Evolutionary conservation across 1,140 invertebrate species (phyloP), one percentile per base, ranked within the genome.

Genomic region (Drosophila eugracilis): DNA sequence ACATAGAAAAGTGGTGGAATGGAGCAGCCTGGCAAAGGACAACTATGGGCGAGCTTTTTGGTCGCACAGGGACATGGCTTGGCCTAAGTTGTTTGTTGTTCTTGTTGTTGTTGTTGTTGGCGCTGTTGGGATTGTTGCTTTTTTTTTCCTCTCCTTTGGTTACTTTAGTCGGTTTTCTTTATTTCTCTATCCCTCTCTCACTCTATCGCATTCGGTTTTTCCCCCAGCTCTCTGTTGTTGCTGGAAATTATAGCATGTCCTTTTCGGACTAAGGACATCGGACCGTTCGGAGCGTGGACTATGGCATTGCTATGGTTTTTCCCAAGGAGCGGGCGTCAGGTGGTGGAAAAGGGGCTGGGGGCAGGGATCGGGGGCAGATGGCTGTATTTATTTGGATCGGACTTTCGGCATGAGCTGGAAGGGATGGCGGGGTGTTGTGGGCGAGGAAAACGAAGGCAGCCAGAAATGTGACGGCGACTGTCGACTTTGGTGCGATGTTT

Each of bases 191-290:
- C 26, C 14, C 19, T 53, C 48, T 52, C 52, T 52, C 52, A 10
- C 26, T 44, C 34, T 24, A n/a, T 17, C 15, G 10, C 55, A 36
- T 39, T 63, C 17, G 15, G 12, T 19, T 37, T 41, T 28, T 30
- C 14, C 14, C 17, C 4, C 24, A 6, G 15, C 66, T 19, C n/a
- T 55, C 54, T 85, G 77, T 65, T 86, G 66, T 75, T 77, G 81
- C 50, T 86, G 73, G 69, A 86, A 86, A 86, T 88, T 86, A 86
- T 86, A 88, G 83, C 83, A 86, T 88, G 83, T 88, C 83, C 83
- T 88, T 83, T 76, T 60, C 73, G 78, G 69, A 77, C 81, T 88
- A 44, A 69, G 65, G 65, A 69, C 63, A 69, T 67, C 37, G 65
- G 65, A 69, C 63, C 62, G 65, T 67, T n/a, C 47, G 65, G 65